Evolutionary conservation across 1,140 invertebrate genomes (phyloP).

Genomic region (Drosophila mayri): DNA sequence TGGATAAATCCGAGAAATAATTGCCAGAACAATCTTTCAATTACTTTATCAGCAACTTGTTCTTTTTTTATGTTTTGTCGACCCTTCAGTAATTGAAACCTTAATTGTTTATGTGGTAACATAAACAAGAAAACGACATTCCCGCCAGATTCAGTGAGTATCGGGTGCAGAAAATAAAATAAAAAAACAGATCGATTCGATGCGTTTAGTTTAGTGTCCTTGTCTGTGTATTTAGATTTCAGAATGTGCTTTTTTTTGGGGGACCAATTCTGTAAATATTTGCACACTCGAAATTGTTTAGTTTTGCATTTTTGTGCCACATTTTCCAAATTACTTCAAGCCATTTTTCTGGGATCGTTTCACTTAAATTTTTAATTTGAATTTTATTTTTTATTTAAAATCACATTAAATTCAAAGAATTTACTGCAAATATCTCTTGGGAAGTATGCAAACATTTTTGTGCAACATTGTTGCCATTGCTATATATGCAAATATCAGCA

Average conservation of each 20-base stretch:
- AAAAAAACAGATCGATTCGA: not conserved
- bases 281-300: constrained; percentile 62
- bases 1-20: not conserved
- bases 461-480: constrained; percentile 30
- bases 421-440: constrained; percentile 7
- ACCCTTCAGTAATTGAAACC: constrained; percentile 17
- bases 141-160: constrained; percentile 10
- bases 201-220: constrained; percentile 26
- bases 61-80: not conserved
- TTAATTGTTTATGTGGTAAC: constrained; percentile 7
- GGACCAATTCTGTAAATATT: constrained; percentile 63
- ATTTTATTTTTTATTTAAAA: not conserved
- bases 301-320: constrained; percentile 73
- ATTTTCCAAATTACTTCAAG: constrained; percentile 73
- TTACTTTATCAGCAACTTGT: not conserved
- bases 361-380: constrained; percentile 21
- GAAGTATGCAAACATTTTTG: constrained; percentile 9
- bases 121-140: constrained; percentile 25
- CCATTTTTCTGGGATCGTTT: constrained; percentile 13
- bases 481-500: constrained; percentile 5
- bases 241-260: constrained; percentile 56
- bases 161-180: constrained; percentile 4
- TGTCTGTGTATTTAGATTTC: constrained; percentile 30
- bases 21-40: not conserved
- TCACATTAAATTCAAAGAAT: constrained; percentile 6